These are phyloP conservation scores for Spatulosminthurus flaviceps DNA, from an alignment of 2,888 invertebrate species.

Conservation along the genomic window DNA sequence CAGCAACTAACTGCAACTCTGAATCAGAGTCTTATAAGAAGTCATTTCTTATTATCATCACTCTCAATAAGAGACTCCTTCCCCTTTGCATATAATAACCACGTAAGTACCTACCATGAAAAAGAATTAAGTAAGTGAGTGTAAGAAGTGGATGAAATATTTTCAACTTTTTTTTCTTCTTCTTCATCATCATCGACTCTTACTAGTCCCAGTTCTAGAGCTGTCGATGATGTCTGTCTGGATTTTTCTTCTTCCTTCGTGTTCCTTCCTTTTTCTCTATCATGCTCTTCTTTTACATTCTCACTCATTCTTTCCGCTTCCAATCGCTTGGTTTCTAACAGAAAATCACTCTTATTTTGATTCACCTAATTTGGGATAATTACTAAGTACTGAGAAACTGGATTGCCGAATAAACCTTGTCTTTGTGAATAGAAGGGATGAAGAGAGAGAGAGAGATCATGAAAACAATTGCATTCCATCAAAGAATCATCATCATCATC, in stretches of 20 bases:
- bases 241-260: background rate
- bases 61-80: background rate
- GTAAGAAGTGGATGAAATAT: constrained; percentile 9
- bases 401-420: constrained; percentile 45
- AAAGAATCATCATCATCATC: background rate
- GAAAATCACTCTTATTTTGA: constrained; percentile 49
- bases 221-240: background rate
- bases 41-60: constrained; percentile 36
- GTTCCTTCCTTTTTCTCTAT: constrained; percentile 1
- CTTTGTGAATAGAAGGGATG: too few species aligned
- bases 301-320: background rate
- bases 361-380: constrained; percentile 50
- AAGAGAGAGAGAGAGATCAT: constrained; percentile 33
- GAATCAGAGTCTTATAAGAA: constrained; percentile 1
- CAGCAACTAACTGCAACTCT: background rate
- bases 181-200: background rate
- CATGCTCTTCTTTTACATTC: background rate
- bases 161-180: background rate
- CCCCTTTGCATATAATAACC: constrained; percentile 3
- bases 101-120: too few species aligned
- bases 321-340: background rate
- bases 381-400: constrained; percentile 42
- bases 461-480: constrained; percentile 43
- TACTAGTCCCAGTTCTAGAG: too few species aligned
- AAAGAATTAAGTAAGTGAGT: background rate